A percentile compares a stretch with the other conserved stretches of the same genome.
phyloP scores from a whole-genome alignment of 1,140 invertebrate genomes.

The Metopolophium dirhodum region DNA sequence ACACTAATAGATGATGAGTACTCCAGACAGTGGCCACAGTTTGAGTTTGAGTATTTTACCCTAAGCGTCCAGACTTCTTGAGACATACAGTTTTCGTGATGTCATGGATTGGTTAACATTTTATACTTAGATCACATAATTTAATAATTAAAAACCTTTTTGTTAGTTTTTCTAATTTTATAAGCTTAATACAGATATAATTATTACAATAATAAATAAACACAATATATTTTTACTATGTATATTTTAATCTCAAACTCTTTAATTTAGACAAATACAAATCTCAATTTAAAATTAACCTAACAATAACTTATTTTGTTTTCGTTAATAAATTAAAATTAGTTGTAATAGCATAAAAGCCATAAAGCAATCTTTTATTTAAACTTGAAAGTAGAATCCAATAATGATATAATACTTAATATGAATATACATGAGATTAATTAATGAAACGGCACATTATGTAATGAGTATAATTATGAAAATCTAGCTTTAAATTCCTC shows the following conservation, averaged over 20 bases:
- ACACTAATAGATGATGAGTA: too few relatives aligned
- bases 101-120: too few relatives aligned
- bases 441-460: background rate
- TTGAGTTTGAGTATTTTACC: too few relatives aligned
- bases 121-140: too few relatives aligned
- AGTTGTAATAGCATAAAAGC: background rate
- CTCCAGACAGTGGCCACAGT: too few relatives aligned
- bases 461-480: background rate
- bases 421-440: background rate
- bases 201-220: background rate
- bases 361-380: background rate
- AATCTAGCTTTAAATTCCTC: constrained; percentile 39
- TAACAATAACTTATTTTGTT: background rate
- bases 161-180: too few relatives aligned
- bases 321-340: background rate
- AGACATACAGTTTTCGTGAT: too few relatives aligned
- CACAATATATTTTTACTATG: background rate
- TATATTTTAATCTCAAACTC: background rate
- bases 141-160: too few relatives aligned
- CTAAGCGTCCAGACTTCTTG: too few relatives aligned
- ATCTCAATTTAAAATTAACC: background rate
- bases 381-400: background rate
- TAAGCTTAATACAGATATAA: too few relatives aligned
- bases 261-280: background rate
- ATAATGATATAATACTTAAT: background rate